Percentiles rank a stretch among this genome's conserved stretches.
phyloP scores from a whole-genome alignment of 2,797 vertebrate genomes.

The Anguilla pacifica region DNA sequence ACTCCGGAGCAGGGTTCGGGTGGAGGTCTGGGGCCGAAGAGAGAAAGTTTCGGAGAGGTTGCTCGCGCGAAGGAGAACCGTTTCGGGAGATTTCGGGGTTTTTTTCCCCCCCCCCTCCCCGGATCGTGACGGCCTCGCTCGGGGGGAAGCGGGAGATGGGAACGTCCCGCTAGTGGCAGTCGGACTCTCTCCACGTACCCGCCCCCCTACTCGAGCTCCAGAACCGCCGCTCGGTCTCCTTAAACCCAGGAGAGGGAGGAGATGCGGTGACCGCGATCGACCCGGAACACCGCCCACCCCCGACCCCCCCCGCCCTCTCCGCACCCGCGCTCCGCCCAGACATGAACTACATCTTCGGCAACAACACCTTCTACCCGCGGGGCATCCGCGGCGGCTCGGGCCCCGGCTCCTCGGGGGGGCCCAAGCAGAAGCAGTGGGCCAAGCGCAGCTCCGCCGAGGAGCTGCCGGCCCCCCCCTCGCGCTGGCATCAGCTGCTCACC shows the following conservation, averaged over 20 bases:
- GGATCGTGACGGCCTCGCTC: neutral
- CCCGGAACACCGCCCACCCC: conserved; percentile 56
- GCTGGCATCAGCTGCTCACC: conserved; percentile 81
- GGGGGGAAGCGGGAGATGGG: neutral
- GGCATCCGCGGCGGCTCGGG: conserved; percentile 76
- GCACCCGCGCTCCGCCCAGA: conserved; percentile 57
- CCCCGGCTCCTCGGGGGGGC: conserved; percentile 76
- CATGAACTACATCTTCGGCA: conserved; percentile 92
- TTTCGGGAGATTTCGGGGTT: neutral
- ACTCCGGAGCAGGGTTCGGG: neutral
- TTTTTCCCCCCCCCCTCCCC: neutral
- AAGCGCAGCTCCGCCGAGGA: conserved; percentile 80
- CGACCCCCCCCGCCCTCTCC: neutral
- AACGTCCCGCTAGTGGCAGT: neutral
- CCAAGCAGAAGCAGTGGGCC: conserved; percentile 80
- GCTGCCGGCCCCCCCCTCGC: conserved; percentile 66
- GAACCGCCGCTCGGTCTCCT: neutral
- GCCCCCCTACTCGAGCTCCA: neutral
- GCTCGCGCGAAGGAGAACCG: neutral
- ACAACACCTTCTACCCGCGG: conserved; percentile 83
- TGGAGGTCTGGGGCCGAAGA: neutral
- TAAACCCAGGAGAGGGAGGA: conserved; percentile 67
- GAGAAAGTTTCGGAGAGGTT: neutral
- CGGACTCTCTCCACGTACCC: neutral
- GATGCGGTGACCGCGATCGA: conserved; percentile 77